Percentiles rank a stretch among this genome's conserved stretches.
Evolutionary conservation across 1,140 invertebrate genomes (phyloP).

Genomic region (Brachionus rubens): DNA sequence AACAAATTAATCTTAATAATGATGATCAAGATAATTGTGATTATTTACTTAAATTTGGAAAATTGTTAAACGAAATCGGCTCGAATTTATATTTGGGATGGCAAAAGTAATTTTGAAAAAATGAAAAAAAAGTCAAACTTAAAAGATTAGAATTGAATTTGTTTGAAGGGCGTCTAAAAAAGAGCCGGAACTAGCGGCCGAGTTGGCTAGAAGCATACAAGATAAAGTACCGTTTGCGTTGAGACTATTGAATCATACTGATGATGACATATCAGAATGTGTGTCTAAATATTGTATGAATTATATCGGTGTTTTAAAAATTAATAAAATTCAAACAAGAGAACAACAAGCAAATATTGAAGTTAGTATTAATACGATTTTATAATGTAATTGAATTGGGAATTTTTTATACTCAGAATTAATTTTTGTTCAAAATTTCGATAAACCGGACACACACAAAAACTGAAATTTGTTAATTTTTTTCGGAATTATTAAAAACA

Average conservation of each 20-base stretch:
- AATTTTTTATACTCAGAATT: no score
- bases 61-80: constrained; percentile 40
- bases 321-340: constrained; percentile 51
- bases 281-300: constrained; percentile 64
- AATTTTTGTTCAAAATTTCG: no score
- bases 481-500: no score
- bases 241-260: constrained; percentile 63
- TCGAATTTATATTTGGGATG: constrained; percentile 32
- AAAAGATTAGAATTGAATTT: no score
- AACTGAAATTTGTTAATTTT: no score
- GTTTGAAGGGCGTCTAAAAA: constrained; percentile 19
- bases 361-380: no score
- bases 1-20: constrained; percentile 51
- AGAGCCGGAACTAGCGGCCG: background rate
- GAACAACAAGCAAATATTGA: constrained; percentile 58
- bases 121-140: no score
- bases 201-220: constrained; percentile 50
- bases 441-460: no score
- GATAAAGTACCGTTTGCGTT: constrained; percentile 62
- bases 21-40: constrained; percentile 32
- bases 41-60: constrained; percentile 42
- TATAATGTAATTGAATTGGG: no score
- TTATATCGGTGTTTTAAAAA: constrained; percentile 63
- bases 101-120: no score
- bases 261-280: constrained; percentile 64